These are phyloP conservation scores for Rhadinocentrus ornatus DNA, from an alignment of 2,797 vertebrate genomes.

Conservation along the genomic window DNA sequence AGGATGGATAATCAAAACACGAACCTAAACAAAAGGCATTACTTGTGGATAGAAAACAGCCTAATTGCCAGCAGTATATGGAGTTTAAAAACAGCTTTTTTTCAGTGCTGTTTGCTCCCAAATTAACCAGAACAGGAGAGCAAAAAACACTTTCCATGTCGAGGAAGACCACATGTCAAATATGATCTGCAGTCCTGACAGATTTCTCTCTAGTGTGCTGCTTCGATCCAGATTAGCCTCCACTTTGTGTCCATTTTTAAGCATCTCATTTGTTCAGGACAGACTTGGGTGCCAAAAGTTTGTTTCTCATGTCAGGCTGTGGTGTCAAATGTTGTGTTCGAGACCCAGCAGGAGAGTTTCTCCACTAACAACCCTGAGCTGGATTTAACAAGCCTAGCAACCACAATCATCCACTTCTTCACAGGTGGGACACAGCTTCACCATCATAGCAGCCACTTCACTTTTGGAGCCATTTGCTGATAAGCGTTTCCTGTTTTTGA, in stretches of 20 bases:
- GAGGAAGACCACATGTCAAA: constrained; percentile 50
- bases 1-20: constrained; percentile 72
- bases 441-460: constrained; percentile 45
- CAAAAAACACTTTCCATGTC: constrained; percentile 59
- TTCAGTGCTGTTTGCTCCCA: constrained; percentile 40
- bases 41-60: constrained; percentile 65
- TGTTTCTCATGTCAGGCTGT: constrained; percentile 69
- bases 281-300: constrained; percentile 67
- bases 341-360: constrained; percentile 60
- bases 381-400: constrained; percentile 55
- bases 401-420: constrained; percentile 35
- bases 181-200: constrained; percentile 35
- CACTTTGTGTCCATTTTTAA: constrained; percentile 34
- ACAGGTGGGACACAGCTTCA: constrained; percentile 46
- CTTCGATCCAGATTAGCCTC: constrained; percentile 42
- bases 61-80: constrained; percentile 60
- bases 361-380: constrained; percentile 42
- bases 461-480: constrained; percentile 76
- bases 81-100: constrained; percentile 58
- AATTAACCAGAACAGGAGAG: constrained; percentile 31
- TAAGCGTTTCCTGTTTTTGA: constrained; percentile 64
- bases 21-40: constrained; percentile 66
- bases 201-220: constrained; percentile 24
- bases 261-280: constrained; percentile 64
- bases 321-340: constrained; percentile 73